Base-by-base conservation (phyloP, 1,140 invertebrate species). In the Meloidogyne hapla region DNA sequence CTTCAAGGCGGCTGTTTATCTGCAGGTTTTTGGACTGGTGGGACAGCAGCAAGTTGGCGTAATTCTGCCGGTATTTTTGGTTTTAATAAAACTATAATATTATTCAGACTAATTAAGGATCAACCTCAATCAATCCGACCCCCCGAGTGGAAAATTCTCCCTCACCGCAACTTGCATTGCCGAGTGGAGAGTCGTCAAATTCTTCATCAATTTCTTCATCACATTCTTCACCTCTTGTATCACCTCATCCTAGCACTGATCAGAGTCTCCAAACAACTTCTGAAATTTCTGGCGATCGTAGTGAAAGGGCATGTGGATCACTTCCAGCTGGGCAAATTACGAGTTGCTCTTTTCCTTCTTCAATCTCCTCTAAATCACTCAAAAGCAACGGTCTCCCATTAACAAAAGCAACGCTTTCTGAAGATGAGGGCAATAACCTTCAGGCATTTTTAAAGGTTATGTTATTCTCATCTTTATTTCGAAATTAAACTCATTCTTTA, bases 371-470 rank as follows among this genome's bases (percentile, higher is more conserved):
- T 33, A 33, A 33, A 33, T 33, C 33, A 33, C 4, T 33, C 4
- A 33, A 33, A 33, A 33, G 33, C 9, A 56, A 56, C n/a, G 48
- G 18, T 56, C 6, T 21, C 1, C 4, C 48, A 56, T 56, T 5
- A 56, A 21, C 71, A 8, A 62, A 5, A 5, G n/a, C 62, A 64
- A 9, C 25, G 18, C 28, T 73, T 33, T 73, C 23, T 63, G 21
- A 23, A 21, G 56, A 73, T 33, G 71, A 18, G 5, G 26, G 2
- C 3, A 73, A 61, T 18, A 63, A 73, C 33, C 56, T 73, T 13
- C 56, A 64, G n/a, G 38, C 56, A n/a, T 73, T 73, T 40, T 40
- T 73, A 33, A 23, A 73, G 9, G 71, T 73, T 40, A 56, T 15
- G 15, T 21, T 25, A 15, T 64, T 5, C 15, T 26, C 28, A 26